A percentile compares a stretch with the other conserved stretches of the same genome.
phyloP scores from a whole-genome alignment of 2,888 invertebrate species.

The Ryuthela nishihirai region DNA sequence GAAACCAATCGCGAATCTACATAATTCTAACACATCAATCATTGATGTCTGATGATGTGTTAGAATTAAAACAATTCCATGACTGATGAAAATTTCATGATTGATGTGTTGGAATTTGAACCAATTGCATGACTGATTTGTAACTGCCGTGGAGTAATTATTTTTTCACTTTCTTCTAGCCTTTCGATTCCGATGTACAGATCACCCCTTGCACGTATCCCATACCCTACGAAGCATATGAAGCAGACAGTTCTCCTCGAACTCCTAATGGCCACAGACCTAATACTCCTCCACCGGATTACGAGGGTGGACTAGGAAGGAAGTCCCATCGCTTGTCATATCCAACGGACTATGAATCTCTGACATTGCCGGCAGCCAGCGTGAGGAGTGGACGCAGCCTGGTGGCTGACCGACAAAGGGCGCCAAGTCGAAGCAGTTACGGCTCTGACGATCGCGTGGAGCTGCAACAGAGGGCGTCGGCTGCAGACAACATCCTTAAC shows the following conservation, averaged over 20 bases:
- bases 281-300: slow-evolving; percentile 29
- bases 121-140: too few species aligned
- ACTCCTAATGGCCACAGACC: slow-evolving; percentile 18
- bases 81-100: too few species aligned
- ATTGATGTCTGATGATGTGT: too few species aligned
- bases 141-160: too few species aligned
- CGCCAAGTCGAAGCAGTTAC: slow-evolving; percentile 12
- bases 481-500: slow-evolving; percentile 23
- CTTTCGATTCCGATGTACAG: slow-evolving; percentile 24
- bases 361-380: slow-evolving; percentile 29
- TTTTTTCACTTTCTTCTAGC: slow-evolving; percentile 4
- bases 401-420: slow-evolving; percentile 8
- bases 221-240: slow-evolving; percentile 23
- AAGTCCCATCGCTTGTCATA: slow-evolving; percentile 4
- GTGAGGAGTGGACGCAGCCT: slow-evolving; percentile 15
- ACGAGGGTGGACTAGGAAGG: slow-evolving; percentile 11
- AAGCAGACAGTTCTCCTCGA: slow-evolving; percentile 16
- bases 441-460: slow-evolving; percentile 24
- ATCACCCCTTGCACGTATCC: slow-evolving; percentile 18
- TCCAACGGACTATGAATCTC: slow-evolving; percentile 16
- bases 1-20: too few species aligned
- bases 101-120: too few species aligned
- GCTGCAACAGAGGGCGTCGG: slow-evolving; percentile 29
- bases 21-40: too few species aligned
- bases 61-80: too few species aligned